phyloP scores from a whole-genome alignment of 1,140 invertebrate genomes.

The Drosophila miranda region DNA sequence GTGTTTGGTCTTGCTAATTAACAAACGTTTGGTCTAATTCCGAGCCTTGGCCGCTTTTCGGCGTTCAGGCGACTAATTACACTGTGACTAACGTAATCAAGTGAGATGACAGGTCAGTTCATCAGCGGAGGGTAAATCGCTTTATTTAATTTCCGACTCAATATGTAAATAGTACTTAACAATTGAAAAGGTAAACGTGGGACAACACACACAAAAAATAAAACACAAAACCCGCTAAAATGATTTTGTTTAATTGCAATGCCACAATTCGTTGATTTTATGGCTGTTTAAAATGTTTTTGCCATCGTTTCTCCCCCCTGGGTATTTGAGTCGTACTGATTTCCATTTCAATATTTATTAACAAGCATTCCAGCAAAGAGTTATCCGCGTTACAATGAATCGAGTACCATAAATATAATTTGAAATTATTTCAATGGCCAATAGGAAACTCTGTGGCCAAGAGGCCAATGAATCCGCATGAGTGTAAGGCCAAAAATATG shows the following conservation, averaged over 20 bases:
- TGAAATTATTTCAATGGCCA: conserved; percentile 20
- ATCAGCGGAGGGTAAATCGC: conserved; percentile 21
- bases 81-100: conserved; percentile 37
- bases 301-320: background rate
- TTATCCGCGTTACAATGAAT: conserved; percentile 15
- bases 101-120: conserved; percentile 30
- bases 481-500: background rate
- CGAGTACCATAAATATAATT: conserved; percentile 13
- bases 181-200: conserved; percentile 5
- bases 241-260: conserved; percentile 13
- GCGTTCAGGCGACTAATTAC: conserved; percentile 37
- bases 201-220: background rate
- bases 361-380: background rate
- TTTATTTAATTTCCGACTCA: conserved; percentile 15
- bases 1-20: conserved; percentile 56
- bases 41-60: conserved; percentile 23
- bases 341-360: conserved; percentile 38
- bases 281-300: conserved; percentile 4
- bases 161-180: conserved; percentile 1
- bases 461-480: background rate
- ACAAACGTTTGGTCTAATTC: conserved; percentile 39
- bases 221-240: background rate
- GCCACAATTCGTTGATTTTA: conserved; percentile 27
- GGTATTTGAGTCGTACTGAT: conserved; percentile 33
- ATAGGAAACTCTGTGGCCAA: conserved; percentile 4